Evolutionary conservation across 2,113 vertebrate genomes (phyloP).

Genomic region (Limanda limanda): DNA sequence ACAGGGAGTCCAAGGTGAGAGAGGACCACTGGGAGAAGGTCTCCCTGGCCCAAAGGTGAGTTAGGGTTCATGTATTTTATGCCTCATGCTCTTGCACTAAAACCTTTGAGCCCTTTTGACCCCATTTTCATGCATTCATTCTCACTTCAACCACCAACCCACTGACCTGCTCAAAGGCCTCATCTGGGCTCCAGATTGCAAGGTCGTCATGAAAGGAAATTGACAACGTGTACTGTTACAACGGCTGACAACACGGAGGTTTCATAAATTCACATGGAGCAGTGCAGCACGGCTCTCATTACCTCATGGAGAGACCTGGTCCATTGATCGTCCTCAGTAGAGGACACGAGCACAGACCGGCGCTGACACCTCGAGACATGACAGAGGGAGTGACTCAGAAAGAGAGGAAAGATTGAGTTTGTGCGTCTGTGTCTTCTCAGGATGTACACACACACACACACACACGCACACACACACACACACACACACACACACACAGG

Average conservation of each 20-base stretch:
- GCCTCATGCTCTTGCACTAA: background rate
- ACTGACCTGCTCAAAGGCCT: background rate
- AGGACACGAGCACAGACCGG: conserved; percentile 9
- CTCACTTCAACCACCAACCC: background rate
- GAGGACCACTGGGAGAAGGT: conserved; percentile 87
- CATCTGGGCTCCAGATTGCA: conserved; percentile 45
- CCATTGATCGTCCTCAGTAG: conserved; percentile 2
- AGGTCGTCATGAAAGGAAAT: conserved; percentile 25
- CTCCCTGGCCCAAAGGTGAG: conserved; percentile 90
- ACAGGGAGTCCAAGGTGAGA: conserved; percentile 89
- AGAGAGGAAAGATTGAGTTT: conserved; percentile 35
- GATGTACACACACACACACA: background rate
- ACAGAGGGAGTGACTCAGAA: conserved; percentile 27
- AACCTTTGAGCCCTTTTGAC: conserved; percentile 6
- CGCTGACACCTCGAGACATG: conserved; percentile 12
- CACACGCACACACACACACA: background rate
- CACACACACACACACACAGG: background rate
- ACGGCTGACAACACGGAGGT: conserved; percentile 25
- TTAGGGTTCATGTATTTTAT: conserved; percentile 6
- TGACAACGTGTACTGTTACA: conserved; percentile 22
- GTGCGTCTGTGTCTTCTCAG: conserved; percentile 50
- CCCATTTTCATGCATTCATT: conserved; percentile 35
- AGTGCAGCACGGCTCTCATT: conserved; percentile 22
- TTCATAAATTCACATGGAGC: conserved; percentile 3
- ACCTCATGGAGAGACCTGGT: background rate